Percentiles rank a stretch among this genome's conserved stretches.
Conservation (phyloP, 2,888 invertebrate genomes). For the Drosophila melanocephala region DNA sequence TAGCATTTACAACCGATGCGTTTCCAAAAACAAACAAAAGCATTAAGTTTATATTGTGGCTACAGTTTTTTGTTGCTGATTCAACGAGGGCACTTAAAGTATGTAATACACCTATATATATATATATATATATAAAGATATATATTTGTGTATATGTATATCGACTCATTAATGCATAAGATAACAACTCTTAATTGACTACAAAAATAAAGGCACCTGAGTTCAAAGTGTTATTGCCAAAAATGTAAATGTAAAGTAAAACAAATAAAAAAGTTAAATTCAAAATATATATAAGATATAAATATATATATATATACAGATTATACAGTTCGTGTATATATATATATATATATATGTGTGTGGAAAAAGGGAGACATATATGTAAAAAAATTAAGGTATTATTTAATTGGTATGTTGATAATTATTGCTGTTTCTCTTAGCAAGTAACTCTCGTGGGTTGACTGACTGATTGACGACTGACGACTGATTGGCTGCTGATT, state of each 20-base stretch:
- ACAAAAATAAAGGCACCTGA: slow-evolving; percentile 84
- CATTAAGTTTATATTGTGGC: slow-evolving; percentile 61
- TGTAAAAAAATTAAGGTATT: slow-evolving; percentile 31
- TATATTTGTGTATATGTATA: slow-evolving; percentile 14
- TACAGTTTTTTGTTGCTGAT: slow-evolving; percentile 60
- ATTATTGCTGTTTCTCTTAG: slow-evolving; percentile 20
- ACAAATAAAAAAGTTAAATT: slow-evolving; percentile 36
- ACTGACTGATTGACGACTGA: slow-evolving; percentile 12
- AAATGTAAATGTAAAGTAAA: slow-evolving; percentile 61
- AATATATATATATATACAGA: slow-evolving; percentile 20
- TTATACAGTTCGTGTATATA: slow-evolving; percentile 5
- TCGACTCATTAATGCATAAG: slow-evolving; percentile 72
- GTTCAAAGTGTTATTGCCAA: slow-evolving; percentile 80
- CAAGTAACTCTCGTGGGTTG: slow-evolving; percentile 16
- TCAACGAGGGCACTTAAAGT: slow-evolving; percentile 44
- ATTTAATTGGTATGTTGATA: slow-evolving; percentile 75
- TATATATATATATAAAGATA: slow-evolving; percentile 27
- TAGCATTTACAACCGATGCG: slow-evolving; percentile 29
- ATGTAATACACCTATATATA: slow-evolving; percentile 18
- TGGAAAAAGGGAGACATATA: slow-evolving; percentile 26
- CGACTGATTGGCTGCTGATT: slow-evolving; percentile 48
- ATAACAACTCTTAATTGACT: slow-evolving; percentile 84
- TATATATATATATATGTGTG: slow-evolving; percentile 5
- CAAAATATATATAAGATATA: slow-evolving; percentile 41
- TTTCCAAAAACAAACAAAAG: slow-evolving; percentile 42